These are phyloP conservation scores for Melanophora roralis DNA, from an alignment of 2,888 invertebrate genomes.

Conservation along the genomic window DNA sequence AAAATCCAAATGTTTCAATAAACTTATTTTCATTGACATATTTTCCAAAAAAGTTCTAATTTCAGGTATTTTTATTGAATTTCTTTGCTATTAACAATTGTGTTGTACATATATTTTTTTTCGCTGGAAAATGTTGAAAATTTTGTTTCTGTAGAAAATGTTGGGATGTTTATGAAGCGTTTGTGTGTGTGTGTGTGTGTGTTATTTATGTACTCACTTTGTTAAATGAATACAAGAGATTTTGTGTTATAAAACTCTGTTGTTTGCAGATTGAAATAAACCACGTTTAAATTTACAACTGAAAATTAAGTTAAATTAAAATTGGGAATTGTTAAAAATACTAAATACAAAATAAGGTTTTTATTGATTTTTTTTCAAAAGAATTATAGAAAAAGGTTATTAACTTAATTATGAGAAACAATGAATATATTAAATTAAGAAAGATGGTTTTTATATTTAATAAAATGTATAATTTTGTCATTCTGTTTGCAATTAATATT, in stretches of 20 bases:
- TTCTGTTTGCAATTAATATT: too few species aligned
- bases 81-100: background rate
- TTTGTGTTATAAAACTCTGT: background rate
- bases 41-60: background rate
- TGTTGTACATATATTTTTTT: background rate
- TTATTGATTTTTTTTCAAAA: background rate
- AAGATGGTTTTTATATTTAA: too few species aligned
- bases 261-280: background rate
- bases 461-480: too few species aligned
- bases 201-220: background rate
- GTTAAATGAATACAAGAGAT: constrained; percentile 1
- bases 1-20: constrained; percentile 40
- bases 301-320: background rate
- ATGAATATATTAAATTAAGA: too few species aligned
- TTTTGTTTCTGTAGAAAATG: background rate
- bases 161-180: background rate
- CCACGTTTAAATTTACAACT: background rate
- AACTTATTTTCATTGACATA: constrained; percentile 32
- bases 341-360: background rate
- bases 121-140: background rate
- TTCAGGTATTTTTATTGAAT: background rate
- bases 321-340: background rate
- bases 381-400: too few species aligned
- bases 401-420: too few species aligned
- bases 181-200: background rate